A percentile compares a stretch with the other conserved stretches of the same genome.
Evolutionary conservation across 2,888 invertebrate genomes (phyloP).

Genomic region (Linnaemya vulpina): DNA sequence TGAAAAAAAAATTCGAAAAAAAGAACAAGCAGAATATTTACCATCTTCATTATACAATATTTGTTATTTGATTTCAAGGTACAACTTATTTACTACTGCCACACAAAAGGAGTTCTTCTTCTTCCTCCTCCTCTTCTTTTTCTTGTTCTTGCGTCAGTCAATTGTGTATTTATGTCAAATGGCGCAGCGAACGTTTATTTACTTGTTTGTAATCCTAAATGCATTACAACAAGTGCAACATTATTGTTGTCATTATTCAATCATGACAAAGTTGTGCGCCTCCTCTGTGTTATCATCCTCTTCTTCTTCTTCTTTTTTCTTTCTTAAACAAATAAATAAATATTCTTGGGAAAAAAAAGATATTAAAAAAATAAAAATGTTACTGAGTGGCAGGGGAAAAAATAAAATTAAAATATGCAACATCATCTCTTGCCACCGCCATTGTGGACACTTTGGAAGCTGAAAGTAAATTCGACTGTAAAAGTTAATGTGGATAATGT

Average conservation of each 20-base stretch:
- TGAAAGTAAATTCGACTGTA: constrained; percentile 51
- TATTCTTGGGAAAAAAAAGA: background rate
- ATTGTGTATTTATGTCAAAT: constrained; percentile 59
- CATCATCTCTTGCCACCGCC: background rate
- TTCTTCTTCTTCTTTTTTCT: background rate
- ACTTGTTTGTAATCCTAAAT: constrained; percentile 58
- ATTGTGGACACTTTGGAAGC: constrained; percentile 30
- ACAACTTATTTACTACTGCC: constrained; percentile 3
- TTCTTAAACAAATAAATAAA: background rate
- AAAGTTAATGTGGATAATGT: constrained; percentile 65
- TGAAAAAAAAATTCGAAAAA: constrained; percentile 21
- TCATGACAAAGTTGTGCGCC: constrained; percentile 26
- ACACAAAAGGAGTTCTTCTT: background rate
- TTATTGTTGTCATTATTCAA: constrained; percentile 60
- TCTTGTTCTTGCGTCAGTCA: constrained; percentile 28
- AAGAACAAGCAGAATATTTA: constrained; percentile 48
- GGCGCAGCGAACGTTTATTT: constrained; percentile 46
- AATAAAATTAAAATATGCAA: background rate
- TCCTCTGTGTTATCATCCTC: background rate
- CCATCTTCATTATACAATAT: constrained; percentile 57
- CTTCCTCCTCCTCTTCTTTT: no score
- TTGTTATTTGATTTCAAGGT: constrained; percentile 50
- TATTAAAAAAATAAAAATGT: constrained; percentile 10
- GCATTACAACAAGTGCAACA: constrained; percentile 52
- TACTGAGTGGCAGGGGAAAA: background rate